phyloP scores from a whole-genome alignment of 2,797 vertebrate genomes.

The Chromobotia macracanthus region DNA sequence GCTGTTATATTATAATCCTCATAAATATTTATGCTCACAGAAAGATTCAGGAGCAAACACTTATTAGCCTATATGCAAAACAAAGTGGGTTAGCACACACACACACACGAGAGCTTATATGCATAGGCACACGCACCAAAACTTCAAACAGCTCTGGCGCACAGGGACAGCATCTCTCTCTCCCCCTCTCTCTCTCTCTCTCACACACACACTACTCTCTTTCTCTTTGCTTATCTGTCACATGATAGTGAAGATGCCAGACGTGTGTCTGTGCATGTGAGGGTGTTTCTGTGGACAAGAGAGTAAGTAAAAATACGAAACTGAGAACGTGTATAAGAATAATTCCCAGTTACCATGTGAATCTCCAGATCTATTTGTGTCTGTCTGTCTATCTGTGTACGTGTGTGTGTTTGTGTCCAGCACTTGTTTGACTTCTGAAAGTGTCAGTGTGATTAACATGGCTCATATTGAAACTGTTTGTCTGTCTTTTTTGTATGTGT shows the following conservation, averaged over 20 bases:
- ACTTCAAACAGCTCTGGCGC: constrained; percentile 45
- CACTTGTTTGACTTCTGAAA: neutral
- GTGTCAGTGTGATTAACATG: constrained; percentile 17
- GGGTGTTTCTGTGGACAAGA: neutral
- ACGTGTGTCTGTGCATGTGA: constrained; percentile 18
- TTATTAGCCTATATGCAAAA: constrained; percentile 63
- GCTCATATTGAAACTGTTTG: constrained; percentile 12
- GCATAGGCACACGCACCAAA: constrained; percentile 16
- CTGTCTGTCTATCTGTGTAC: neutral
- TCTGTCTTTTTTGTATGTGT: constrained; percentile 32
- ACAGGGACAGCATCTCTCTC: constrained; percentile 10
- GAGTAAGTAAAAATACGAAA: neutral
- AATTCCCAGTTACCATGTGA: no score
- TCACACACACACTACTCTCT: neutral
- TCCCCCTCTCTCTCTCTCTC: constrained; percentile 1
- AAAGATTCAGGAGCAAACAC: constrained; percentile 55
- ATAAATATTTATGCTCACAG: constrained; percentile 61
- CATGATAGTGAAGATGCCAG: constrained; percentile 12
- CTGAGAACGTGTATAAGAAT: no score
- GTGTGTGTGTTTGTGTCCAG: neutral
- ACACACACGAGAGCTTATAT: constrained; percentile 41
- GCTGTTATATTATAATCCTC: constrained; percentile 61
- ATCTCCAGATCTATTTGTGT: neutral
- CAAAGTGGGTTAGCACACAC: constrained; percentile 56
- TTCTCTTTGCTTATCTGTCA: constrained; percentile 2